phyloP scores from a whole-genome alignment of 2,888 invertebrate species.

The Aricia artaxerxes region DNA sequence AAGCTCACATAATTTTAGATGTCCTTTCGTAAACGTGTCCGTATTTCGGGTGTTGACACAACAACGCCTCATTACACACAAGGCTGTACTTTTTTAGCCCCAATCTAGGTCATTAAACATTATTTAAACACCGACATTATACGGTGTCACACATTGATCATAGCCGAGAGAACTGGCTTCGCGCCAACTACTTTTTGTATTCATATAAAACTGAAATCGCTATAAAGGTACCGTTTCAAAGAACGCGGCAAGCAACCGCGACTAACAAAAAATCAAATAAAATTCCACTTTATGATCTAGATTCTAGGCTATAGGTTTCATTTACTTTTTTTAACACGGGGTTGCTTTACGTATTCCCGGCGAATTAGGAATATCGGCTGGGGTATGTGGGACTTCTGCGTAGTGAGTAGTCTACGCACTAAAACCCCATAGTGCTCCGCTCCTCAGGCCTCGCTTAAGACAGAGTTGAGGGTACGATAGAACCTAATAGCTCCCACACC shows the following conservation, averaged over 20 bases:
- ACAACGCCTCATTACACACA: not conserved
- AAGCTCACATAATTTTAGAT: not conserved
- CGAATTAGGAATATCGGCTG: no score
- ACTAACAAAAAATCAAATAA: no score
- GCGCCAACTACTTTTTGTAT: not conserved
- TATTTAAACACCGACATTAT: not conserved
- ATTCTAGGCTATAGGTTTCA: no score
- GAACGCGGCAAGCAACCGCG: not conserved
- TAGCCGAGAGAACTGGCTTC: not conserved
- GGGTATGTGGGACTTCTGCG: no score
- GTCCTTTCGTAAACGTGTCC: not conserved
- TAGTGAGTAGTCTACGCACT: no score
- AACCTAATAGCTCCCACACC: no score
- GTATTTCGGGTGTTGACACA: slow-evolving; percentile 2
- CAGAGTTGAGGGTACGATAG: no score
- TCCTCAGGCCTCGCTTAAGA: no score
- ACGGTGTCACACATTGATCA: slow-evolving; percentile 11
- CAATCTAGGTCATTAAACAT: slow-evolving; percentile 27
- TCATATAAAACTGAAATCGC: not conserved
- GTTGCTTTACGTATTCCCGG: no score
- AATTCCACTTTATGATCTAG: no score
- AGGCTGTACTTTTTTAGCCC: slow-evolving; percentile 11
- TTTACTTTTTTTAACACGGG: no score
- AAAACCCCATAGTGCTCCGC: no score
- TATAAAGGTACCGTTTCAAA: not conserved